A percentile compares a stretch with the other conserved stretches of the same genome.
Conservation (phyloP, 1,140 invertebrate species). For the Halesus radiatus region DNA sequence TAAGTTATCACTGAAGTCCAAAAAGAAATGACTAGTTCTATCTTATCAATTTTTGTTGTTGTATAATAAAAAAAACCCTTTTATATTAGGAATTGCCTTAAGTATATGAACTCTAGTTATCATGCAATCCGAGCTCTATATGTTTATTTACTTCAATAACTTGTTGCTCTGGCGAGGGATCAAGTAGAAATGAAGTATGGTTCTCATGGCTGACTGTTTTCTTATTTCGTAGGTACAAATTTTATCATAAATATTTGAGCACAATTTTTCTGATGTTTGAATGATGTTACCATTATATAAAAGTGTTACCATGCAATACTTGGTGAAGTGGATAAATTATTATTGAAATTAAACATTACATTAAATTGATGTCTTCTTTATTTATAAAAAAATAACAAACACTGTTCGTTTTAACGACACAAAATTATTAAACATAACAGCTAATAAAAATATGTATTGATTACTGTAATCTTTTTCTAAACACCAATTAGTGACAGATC, state of each 20-base stretch:
- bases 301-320: conserved; percentile 16
- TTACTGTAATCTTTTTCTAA: background rate
- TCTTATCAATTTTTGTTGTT: too few relatives aligned
- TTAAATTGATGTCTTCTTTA: conserved; percentile 3
- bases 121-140: too few relatives aligned
- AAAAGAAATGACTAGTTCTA: too few relatives aligned
- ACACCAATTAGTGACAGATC: too few relatives aligned
- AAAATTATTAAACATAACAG: background rate
- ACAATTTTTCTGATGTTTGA: background rate
- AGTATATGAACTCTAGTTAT: too few relatives aligned
- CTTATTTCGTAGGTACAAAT: background rate
- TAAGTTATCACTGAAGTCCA: too few relatives aligned
- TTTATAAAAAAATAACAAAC: conserved; percentile 28
- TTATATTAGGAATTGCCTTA: too few relatives aligned
- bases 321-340: conserved; percentile 15
- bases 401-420: background rate
- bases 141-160: too few relatives aligned
- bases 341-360: conserved; percentile 13
- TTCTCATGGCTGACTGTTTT: too few relatives aligned
- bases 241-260: background rate
- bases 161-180: too few relatives aligned
- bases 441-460: background rate
- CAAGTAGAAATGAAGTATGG: too few relatives aligned
- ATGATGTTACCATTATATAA: conserved; percentile 9
- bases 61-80: too few relatives aligned